Conservation (phyloP, 2,888 invertebrate species). For the Sarcophaga carnaria region DNA sequence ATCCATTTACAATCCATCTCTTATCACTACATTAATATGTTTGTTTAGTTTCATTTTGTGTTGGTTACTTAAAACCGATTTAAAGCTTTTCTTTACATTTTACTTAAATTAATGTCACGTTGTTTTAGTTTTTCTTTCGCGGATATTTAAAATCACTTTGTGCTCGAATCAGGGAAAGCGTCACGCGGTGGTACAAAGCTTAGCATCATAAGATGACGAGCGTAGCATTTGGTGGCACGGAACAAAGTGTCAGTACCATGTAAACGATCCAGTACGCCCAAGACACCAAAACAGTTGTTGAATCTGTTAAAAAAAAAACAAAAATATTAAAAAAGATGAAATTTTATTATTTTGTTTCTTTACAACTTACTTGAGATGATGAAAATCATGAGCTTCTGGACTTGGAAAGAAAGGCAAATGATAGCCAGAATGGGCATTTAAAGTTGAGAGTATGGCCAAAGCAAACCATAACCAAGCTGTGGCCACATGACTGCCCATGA, state of each 20-base stretch:
- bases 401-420: slow-evolving; percentile 93
- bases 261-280: slow-evolving; percentile 90
- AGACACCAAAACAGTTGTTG: slow-evolving; percentile 91
- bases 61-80: slow-evolving; percentile 16
- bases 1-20: background rate
- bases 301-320: slow-evolving; percentile 84
- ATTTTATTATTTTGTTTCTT: background rate
- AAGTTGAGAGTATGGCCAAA: slow-evolving; percentile 89
- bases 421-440: slow-evolving; percentile 92
- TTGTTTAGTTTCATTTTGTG: background rate
- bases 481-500: slow-evolving; percentile 90
- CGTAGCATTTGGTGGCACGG: slow-evolving; percentile 87
- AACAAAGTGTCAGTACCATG: slow-evolving; percentile 92
- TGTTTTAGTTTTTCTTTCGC: background rate
- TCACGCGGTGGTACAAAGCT: slow-evolving; percentile 86
- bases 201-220: slow-evolving; percentile 88
- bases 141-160: slow-evolving; percentile 72
- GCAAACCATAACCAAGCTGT: slow-evolving; percentile 91
- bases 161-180: slow-evolving; percentile 85
- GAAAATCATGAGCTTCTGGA: slow-evolving; percentile 93
- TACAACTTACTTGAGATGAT: slow-evolving; percentile 88
- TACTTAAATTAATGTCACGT: slow-evolving; percentile 26
- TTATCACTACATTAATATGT: background rate
- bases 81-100: slow-evolving; percentile 63
- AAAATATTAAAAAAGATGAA: background rate